phyloP scores from a whole-genome alignment of 2,797 vertebrate genomes.

The Tokudaia tokunoshimensis region DNA sequence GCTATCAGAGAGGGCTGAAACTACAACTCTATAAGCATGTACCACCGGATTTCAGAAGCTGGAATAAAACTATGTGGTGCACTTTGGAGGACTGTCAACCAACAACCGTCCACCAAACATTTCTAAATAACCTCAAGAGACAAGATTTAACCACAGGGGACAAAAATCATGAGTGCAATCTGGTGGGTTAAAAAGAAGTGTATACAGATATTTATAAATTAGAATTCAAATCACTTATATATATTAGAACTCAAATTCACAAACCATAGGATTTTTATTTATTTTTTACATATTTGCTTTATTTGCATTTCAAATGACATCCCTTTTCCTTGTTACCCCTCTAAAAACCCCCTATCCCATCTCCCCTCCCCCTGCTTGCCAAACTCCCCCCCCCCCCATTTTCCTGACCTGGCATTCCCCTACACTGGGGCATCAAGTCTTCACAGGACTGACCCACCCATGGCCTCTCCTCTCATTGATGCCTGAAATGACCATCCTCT shows the following conservation, averaged over 20 bases:
- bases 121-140: slow-evolving; percentile 2
- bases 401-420: too few species aligned
- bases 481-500: too few species aligned
- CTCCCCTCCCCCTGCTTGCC: too few species aligned
- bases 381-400: too few species aligned
- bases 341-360: too few species aligned
- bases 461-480: too few species aligned
- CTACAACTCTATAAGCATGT: neutral
- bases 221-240: neutral
- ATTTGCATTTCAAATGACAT: too few species aligned
- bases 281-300: too few species aligned
- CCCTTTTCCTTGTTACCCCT: too few species aligned
- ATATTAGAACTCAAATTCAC: neutral
- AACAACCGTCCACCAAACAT: neutral
- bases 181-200: neutral
- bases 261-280: neutral
- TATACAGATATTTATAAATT: neutral
- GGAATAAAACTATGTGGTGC: neutral
- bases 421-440: too few species aligned
- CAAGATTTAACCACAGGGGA: neutral
- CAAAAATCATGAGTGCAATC: slow-evolving; percentile 11
- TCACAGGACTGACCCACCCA: too few species aligned
- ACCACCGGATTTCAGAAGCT: neutral
- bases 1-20: neutral
- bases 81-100: neutral